phyloP scores from a whole-genome alignment of 2,888 invertebrate genomes.

The Augochlorella aurata region DNA sequence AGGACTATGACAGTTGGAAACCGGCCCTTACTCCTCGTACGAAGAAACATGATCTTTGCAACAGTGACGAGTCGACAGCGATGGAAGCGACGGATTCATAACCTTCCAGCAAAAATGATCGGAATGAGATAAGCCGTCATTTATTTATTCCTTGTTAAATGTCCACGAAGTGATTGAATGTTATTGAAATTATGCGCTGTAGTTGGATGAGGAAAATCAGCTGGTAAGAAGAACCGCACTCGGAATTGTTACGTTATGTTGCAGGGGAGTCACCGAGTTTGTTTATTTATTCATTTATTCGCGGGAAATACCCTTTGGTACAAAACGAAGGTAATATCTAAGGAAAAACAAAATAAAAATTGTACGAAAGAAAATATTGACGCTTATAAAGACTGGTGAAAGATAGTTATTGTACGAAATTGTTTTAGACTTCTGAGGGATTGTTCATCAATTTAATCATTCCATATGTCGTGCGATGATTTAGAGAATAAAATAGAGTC shows the following conservation, averaged over 20 bases:
- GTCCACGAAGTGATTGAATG: conserved; percentile 22
- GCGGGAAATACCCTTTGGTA: no score
- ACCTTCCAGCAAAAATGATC: not conserved
- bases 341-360: no score
- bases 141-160: conserved; percentile 8
- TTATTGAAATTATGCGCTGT: conserved; percentile 2
- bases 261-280: not conserved
- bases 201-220: not conserved
- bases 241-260: conserved; percentile 29
- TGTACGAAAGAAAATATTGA: no score
- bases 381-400: no score
- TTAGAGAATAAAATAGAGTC: no score
- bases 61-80: not conserved
- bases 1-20: not conserved
- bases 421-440: no score
- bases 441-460: no score
- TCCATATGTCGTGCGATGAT: no score
- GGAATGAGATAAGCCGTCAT: not conserved
- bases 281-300: no score
- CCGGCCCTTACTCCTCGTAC: not conserved
- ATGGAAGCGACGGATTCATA: conserved; percentile 17
- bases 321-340: no score
- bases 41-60: conserved; percentile 21
- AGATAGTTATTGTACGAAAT: no score
- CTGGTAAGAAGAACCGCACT: not conserved